Conservation (phyloP, 1,140 invertebrate species). For the Ptiloglossa arizonensis region DNA sequence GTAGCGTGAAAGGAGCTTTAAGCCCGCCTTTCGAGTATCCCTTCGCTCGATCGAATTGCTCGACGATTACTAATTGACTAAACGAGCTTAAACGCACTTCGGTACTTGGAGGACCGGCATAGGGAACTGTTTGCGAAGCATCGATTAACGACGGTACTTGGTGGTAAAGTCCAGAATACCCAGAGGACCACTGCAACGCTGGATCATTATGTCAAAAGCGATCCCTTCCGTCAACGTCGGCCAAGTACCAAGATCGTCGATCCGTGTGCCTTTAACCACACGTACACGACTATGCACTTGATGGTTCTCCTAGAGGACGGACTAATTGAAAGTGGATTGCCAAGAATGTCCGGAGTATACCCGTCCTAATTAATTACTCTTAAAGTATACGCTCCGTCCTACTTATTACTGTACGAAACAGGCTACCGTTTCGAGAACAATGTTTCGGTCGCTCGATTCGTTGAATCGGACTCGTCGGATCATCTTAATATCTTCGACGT, state of each 20-base stretch:
- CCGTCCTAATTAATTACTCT: conserved; percentile 46
- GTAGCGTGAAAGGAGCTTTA: neutral
- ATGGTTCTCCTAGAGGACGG: conserved; percentile 37
- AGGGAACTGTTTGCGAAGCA: conserved; percentile 74
- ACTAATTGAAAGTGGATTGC: conserved; percentile 43
- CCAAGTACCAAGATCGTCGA: conserved; percentile 59
- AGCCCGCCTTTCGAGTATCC: conserved; percentile 1
- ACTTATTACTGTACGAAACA: conserved; percentile 37
- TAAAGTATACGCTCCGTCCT: conserved; percentile 23
- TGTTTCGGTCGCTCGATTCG: neutral
- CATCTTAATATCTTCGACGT: neutral
- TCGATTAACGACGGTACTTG: conserved; percentile 74
- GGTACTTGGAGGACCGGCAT: conserved; percentile 54
- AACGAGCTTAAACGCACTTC: conserved; percentile 78
- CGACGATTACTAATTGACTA: conserved; percentile 72
- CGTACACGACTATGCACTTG: conserved; percentile 48
- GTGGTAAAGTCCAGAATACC: conserved; percentile 67
- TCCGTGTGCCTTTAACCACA: conserved; percentile 47
- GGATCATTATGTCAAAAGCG: conserved; percentile 69
- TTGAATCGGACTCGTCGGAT: neutral
- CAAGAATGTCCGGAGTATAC: conserved; percentile 26
- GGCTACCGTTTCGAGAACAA: conserved; percentile 3
- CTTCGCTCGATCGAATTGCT: conserved; percentile 25
- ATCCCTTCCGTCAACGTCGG: conserved; percentile 59
- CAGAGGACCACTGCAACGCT: conserved; percentile 58